Base-by-base conservation (phyloP, 2,113 vertebrate genomes). In the Oceanites oceanicus region DNA sequence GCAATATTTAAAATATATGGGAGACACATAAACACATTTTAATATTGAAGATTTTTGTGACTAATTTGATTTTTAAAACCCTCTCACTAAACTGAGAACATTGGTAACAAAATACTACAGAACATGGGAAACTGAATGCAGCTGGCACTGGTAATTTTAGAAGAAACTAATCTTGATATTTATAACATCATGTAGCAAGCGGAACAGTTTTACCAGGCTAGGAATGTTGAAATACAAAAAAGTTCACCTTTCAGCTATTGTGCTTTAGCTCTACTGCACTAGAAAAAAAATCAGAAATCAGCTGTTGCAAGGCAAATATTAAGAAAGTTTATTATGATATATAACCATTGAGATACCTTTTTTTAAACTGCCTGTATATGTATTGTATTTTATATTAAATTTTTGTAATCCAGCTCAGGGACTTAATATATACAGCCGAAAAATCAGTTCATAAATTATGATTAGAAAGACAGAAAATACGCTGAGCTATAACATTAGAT, bases 101-200 rank as follows among this genome's bases (percentile, higher is more conserved):
- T n/a, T 89, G 88, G 94, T 97, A 97, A 97, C 92, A 96, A 94
- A 97, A 98, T 95, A 96, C 90, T 97, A 84, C 59, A 92, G 95
- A 95, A 97, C 67, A 97, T 65, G 68, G 94, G 91, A 96, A 98
- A 97, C 92, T 79, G 82, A 96, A 97, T 92, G 93, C 95, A 98
- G 97, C 95, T 96, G 95, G 97, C 71, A 94, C 84, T 96, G 75
- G 97, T 97, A 98, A 98, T 97, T 97, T 98, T 97, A 98, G 97
- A 97, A 97, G 95, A 97, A 98, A 97, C 96, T 97, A 97, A 98
- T 97, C 97, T 97, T 70, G 96, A 95, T 97, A 98, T 97, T 97
- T 97, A 98, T 96, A 98, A 97, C 94, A 95, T 93, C 91, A 49
- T 95, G 88, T 62, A 97, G 96, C 90, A 94, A 96, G 96, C 15